Evolutionary conservation across 2,113 vertebrate genomes (phyloP).

Genomic region (Holacanthus passer): DNA sequence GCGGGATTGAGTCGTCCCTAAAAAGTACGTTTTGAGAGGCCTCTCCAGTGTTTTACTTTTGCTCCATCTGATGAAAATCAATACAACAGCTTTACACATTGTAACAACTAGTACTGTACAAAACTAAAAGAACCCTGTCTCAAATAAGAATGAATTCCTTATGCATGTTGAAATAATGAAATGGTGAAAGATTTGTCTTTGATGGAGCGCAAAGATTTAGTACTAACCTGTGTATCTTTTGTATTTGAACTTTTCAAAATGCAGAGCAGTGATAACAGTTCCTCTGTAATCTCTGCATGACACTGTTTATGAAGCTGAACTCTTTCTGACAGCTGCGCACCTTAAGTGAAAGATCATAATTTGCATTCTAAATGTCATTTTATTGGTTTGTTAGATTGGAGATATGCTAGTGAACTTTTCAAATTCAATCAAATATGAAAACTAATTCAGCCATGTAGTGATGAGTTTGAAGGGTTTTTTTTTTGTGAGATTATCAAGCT

Average conservation of each 20-base stretch:
- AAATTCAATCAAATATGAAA: background rate
- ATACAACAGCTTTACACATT: background rate
- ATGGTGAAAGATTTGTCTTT: background rate
- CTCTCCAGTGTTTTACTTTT: background rate
- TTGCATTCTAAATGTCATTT: slow-evolving; percentile 6
- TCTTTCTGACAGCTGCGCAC: background rate
- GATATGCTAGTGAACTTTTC: background rate
- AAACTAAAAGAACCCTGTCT: background rate
- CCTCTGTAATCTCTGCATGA: background rate
- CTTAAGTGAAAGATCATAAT: slow-evolving; percentile 2
- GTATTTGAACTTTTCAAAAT: background rate
- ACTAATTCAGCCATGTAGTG: background rate
- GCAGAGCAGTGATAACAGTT: background rate
- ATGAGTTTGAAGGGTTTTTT: background rate
- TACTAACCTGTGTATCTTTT: no score
- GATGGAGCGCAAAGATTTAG: background rate
- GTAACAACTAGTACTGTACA: background rate
- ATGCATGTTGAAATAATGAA: background rate
- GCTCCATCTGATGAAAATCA: background rate
- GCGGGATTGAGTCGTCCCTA: background rate
- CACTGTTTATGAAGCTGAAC: background rate
- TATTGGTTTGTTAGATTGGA: background rate
- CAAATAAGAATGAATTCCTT: background rate
- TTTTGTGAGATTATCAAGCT: background rate
- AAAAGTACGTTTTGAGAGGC: slow-evolving; percentile 29